These are phyloP conservation scores for Meloidogyne exigua DNA, from an alignment of 1,140 invertebrate genomes.

Conservation along the genomic window DNA sequence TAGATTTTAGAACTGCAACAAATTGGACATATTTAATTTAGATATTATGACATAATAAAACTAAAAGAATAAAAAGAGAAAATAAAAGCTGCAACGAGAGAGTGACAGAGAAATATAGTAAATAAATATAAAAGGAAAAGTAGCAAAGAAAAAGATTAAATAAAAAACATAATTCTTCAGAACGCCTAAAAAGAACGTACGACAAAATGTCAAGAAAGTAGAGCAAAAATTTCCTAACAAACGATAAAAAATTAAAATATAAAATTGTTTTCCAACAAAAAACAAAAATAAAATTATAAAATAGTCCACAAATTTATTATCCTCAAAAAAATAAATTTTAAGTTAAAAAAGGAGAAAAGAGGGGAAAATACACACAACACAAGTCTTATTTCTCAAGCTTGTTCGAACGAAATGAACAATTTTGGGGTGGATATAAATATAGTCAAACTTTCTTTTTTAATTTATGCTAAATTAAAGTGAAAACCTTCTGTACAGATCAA, in stretches of 20 bases:
- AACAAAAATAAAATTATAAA: not conserved
- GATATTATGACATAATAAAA: not conserved
- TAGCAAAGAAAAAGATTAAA: not conserved
- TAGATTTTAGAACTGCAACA: not conserved
- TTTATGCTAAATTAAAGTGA: too few species aligned
- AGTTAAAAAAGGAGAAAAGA: not conserved
- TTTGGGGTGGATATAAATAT: not conserved
- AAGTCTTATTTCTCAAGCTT: not conserved
- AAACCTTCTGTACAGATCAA: too few species aligned
- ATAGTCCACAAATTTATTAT: not conserved
- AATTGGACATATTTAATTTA: not conserved
- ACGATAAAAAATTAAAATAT: not conserved
- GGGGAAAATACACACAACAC: not conserved
- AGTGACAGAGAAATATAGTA: not conserved
- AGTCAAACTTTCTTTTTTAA: not conserved
- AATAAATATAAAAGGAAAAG: not conserved
- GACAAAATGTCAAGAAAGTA: not conserved
- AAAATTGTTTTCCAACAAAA: not conserved
- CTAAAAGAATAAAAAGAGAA: not conserved
- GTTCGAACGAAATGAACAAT: not conserved
- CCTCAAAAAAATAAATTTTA: not conserved
- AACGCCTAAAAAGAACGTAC: too few species aligned
- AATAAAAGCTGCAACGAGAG: not conserved
- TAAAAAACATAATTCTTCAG: too few species aligned
- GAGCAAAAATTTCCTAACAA: not conserved